Conservation (phyloP, 2,888 invertebrate genomes). For the Melanchra persicariae region DNA sequence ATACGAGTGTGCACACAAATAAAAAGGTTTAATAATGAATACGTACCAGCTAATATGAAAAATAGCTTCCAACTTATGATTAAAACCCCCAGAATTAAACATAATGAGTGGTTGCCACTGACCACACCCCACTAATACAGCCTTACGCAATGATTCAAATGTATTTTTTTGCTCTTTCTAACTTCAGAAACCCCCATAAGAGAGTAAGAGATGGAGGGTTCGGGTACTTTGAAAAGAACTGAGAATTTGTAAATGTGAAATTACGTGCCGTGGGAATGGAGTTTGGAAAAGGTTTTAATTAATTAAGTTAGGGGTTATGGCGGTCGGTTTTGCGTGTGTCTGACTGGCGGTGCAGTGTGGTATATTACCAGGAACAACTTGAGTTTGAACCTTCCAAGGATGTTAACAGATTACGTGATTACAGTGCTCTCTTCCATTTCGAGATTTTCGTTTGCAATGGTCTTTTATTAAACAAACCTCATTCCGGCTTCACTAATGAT, state of each 20-base stretch:
- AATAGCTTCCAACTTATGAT: constrained; percentile 80
- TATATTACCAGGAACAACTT: constrained; percentile 35
- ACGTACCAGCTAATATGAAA: constrained; percentile 72
- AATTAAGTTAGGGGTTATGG: constrained; percentile 61
- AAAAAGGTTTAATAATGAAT: constrained; percentile 64
- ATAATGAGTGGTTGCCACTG: constrained; percentile 84
- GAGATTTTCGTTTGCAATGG: neutral
- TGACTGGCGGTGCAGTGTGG: constrained; percentile 26
- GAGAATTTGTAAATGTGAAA: constrained; percentile 69
- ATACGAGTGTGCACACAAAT: constrained; percentile 49
- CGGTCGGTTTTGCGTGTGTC: constrained; percentile 35
- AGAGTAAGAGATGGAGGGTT: constrained; percentile 70
- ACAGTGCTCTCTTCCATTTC: neutral
- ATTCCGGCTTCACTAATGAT: neutral
- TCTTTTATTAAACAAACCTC: neutral
- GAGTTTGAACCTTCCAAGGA: constrained; percentile 18
- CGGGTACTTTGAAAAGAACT: constrained; percentile 65
- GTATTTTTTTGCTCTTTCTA: constrained; percentile 73
- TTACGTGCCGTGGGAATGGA: constrained; percentile 78
- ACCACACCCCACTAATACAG: constrained; percentile 85
- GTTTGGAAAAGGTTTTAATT: constrained; percentile 63
- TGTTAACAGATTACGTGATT: constrained; percentile 9
- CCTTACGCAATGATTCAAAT: constrained; percentile 81
- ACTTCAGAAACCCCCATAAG: constrained; percentile 43
- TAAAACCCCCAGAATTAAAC: constrained; percentile 83